Conservation (phyloP, 2,888 invertebrate genomes). For the Drosophila emarginata region DNA sequence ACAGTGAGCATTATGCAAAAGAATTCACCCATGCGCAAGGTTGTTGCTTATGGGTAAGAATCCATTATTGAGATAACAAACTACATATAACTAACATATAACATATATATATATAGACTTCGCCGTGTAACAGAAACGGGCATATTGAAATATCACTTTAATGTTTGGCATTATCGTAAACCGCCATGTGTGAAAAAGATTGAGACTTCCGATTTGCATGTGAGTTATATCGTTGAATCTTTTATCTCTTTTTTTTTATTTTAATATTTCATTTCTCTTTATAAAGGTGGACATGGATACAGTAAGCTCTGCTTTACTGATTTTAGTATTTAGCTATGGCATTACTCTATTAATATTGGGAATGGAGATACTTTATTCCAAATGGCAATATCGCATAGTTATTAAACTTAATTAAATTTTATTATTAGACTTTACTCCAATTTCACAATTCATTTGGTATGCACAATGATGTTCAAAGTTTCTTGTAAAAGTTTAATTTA, state of each 20-base stretch:
- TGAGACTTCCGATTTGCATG: slow-evolving; percentile 80
- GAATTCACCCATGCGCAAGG: slow-evolving; percentile 86
- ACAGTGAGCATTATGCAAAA: slow-evolving; percentile 84
- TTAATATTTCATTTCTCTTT: neutral
- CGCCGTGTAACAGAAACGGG: slow-evolving; percentile 85
- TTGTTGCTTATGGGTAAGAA: slow-evolving; percentile 72
- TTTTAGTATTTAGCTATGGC: slow-evolving; percentile 83
- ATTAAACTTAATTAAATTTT: slow-evolving; percentile 31
- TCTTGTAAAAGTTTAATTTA: slow-evolving; percentile 59
- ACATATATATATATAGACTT: slow-evolving; percentile 81
- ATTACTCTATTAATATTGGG: slow-evolving; percentile 75
- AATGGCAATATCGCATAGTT: slow-evolving; percentile 41
- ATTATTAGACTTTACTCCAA: slow-evolving; percentile 29
- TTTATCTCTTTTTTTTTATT: slow-evolving; percentile 14
- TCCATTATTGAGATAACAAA: neutral
- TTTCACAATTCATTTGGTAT: slow-evolving; percentile 46
- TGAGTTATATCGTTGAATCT: slow-evolving; percentile 51
- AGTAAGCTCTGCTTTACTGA: slow-evolving; percentile 84
- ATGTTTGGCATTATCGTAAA: slow-evolving; percentile 85
- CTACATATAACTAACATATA: neutral
- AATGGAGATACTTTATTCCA: slow-evolving; percentile 68
- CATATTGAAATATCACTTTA: slow-evolving; percentile 84
- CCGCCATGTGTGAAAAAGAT: slow-evolving; percentile 84
- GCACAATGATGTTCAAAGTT: slow-evolving; percentile 24
- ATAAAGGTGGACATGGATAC: slow-evolving; percentile 84